These are phyloP conservation scores for Microcebus lehilahytsara DNA, from an alignment of 2,113 vertebrate genomes.

Conservation along the genomic window DNA sequence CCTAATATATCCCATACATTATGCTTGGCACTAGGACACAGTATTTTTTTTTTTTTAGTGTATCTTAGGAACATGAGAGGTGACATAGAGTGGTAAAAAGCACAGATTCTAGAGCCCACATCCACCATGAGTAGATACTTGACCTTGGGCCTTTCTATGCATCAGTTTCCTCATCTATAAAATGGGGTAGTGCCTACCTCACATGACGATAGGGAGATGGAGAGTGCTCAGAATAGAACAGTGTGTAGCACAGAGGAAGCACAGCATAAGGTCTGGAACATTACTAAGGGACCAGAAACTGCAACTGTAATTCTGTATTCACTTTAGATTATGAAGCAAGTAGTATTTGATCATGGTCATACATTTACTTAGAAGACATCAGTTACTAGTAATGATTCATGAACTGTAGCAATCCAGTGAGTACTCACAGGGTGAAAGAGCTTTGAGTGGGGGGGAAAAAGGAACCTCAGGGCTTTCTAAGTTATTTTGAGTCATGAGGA, in stretches of 20 bases:
- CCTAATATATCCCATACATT: background rate
- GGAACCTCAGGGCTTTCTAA: background rate
- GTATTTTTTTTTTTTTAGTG: background rate
- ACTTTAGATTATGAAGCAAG: background rate
- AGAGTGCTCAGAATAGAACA: background rate
- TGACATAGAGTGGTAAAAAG: background rate
- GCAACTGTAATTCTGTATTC: background rate
- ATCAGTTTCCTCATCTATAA: background rate
- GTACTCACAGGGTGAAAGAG: background rate
- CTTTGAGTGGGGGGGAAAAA: background rate
- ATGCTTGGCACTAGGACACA: background rate
- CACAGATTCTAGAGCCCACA: background rate
- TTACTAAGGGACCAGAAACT: background rate
- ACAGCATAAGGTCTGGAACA: background rate
- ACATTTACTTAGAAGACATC: background rate
- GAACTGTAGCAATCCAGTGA: background rate
- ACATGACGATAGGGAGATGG: background rate
- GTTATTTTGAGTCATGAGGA: background rate
- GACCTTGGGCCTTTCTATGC: background rate
- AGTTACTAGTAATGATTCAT: background rate
- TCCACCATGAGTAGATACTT: background rate
- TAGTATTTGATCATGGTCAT: background rate
- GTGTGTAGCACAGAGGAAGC: background rate
- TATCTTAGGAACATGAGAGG: background rate
- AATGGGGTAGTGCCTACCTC: background rate